These are phyloP conservation scores for Listronotus oregonensis DNA, from an alignment of 1,140 invertebrate species.

Conservation along the genomic window DNA sequence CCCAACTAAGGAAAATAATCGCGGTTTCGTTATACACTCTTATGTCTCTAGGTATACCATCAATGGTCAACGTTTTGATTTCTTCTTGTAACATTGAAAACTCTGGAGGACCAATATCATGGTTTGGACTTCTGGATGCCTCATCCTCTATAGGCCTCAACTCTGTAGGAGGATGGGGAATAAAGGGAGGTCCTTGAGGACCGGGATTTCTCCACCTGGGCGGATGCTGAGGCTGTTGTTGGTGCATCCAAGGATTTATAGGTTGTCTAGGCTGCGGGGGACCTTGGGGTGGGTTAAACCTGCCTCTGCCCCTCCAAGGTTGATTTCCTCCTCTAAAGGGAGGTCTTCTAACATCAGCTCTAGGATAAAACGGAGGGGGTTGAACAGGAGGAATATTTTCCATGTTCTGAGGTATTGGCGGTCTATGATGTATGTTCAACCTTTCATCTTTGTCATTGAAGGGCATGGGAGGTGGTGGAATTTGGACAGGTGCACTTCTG, in stretches of 20 bases:
- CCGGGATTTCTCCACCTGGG: conserved; percentile 1
- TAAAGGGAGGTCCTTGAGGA: not conserved
- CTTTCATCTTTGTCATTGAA: conserved; percentile 47
- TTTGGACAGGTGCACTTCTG: not conserved
- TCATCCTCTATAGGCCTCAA: conserved; percentile 4
- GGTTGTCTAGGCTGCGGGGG: conserved; percentile 40
- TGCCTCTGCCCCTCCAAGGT: conserved; percentile 17
- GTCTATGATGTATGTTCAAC: conserved; percentile 13
- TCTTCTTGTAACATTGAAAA: conserved; percentile 68
- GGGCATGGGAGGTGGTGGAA: conserved; percentile 10
- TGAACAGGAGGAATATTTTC: conserved; percentile 1
- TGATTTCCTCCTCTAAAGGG: conserved; percentile 16
- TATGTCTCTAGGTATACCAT: conserved; percentile 80
- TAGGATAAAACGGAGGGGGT: conserved; percentile 17
- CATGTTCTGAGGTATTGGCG: not conserved
- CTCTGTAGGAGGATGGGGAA: not conserved
- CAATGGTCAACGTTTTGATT: conserved; percentile 83
- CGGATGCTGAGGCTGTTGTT: conserved; percentile 12
- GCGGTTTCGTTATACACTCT: conserved; percentile 85
- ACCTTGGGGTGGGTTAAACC: not conserved
- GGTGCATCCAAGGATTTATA: conserved; percentile 42
- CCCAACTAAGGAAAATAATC: conserved; percentile 80
- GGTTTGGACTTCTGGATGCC: conserved; percentile 20
- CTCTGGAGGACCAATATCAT: conserved; percentile 31
- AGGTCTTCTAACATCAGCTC: conserved; percentile 6